Evolutionary conservation across 2,797 vertebrate genomes (phyloP), one percentile per base, ranked within the genome.

Genomic region (Bufotes viridis): DNA sequence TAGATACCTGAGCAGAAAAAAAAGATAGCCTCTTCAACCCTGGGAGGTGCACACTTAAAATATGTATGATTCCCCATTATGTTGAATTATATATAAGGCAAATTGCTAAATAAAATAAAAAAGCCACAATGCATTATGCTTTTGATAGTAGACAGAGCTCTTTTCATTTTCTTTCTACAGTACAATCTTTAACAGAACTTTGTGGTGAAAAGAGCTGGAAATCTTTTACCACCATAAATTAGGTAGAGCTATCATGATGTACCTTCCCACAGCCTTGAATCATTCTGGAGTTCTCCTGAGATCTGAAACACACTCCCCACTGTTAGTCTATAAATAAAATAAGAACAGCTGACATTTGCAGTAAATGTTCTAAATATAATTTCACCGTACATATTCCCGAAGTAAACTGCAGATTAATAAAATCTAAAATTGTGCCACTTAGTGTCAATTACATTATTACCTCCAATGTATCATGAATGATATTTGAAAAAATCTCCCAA

Each of bases 301-400:
- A 88, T 84, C 55, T 74, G 67, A 88, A 53, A 85, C 57, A 53
- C 83, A 88, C 76, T 84, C 81, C 87, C 81, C 49, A 72, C 87
- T 85, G 82, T 85, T 85, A 85, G 75, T 85, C 82, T 88, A 85
- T 88, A 88, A 88, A 88, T 88, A 88, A 88, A 88, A 72, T 69
- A 81, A 51, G 82, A 85, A 85, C 82, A 84, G 82, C 87, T 88
- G 87, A 88, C 87, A 85, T 88, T 81, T 81, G 87, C 76, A 81
- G 67, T 81, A 84, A 80, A 80, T 11, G 76, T 22, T 80, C 82
- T 84, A 88, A 80, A 88, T 85, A 88, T 88, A 88, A 79, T 80
- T 42, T 72, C 22, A 2, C 79, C 24, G 29, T 74, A 84, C 76
- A 81, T 88, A 80, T 67, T 53, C 17, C 24, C 26, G 17, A 61